These are phyloP conservation scores for Montipora foliosa DNA, from an alignment of 64 coral and sea anemone species.

Conservation along the genomic window DNA sequence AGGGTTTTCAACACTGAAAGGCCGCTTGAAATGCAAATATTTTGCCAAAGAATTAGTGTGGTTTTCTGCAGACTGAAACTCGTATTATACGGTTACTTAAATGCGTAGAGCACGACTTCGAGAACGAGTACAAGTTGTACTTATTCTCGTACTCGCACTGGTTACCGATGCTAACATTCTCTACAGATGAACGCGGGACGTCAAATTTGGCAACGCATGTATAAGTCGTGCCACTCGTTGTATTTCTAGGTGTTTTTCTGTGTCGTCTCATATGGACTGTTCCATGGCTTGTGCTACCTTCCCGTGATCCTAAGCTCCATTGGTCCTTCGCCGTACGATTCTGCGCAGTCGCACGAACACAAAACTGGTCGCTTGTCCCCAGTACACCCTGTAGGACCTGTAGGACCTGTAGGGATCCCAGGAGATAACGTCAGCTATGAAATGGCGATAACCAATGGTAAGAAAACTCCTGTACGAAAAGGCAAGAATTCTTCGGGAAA, in stretches of 20 bases:
- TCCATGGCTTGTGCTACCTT: slow-evolving; percentile 89
- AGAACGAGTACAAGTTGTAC: too few relatives aligned
- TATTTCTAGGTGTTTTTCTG: slow-evolving; percentile 78
- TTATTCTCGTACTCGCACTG: too few relatives aligned
- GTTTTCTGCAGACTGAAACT: too few relatives aligned
- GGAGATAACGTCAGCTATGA: slow-evolving; percentile 70
- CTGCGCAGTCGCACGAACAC: slow-evolving; percentile 49
- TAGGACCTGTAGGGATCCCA: neutral
- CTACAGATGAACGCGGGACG: too few relatives aligned
- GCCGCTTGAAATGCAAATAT: too few relatives aligned
- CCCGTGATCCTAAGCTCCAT: slow-evolving; percentile 87
- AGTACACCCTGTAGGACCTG: slow-evolving; percentile 57
- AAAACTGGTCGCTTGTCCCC: slow-evolving; percentile 38
- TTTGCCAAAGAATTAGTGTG: too few relatives aligned
- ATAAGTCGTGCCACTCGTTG: neutral
- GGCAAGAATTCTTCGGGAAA: neutral
- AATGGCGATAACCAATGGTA: slow-evolving; percentile 51
- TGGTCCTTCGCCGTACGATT: slow-evolving; percentile 80
- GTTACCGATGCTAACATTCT: too few relatives aligned
- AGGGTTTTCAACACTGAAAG: too few relatives aligned
- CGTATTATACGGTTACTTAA: too few relatives aligned
- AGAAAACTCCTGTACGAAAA: neutral
- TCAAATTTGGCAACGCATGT: too few relatives aligned
- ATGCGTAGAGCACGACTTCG: too few relatives aligned
- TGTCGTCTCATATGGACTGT: slow-evolving; percentile 89